Conservation (phyloP, 1,140 invertebrate species). For the Contarinia nasturtii region DNA sequence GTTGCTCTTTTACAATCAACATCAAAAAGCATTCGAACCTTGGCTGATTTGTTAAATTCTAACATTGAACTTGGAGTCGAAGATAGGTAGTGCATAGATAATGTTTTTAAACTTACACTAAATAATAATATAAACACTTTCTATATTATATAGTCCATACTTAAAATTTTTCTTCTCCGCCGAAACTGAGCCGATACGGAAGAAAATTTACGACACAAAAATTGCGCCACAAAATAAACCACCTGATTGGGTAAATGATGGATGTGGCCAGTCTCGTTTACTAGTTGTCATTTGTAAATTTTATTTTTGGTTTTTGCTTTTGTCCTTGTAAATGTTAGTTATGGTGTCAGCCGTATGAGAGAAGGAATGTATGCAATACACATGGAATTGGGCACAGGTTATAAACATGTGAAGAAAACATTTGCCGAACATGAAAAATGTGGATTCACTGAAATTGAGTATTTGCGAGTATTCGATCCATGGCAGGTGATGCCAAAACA, state of each 20-base stretch:
- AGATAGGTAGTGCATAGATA: too few species aligned
- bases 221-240: slow-evolving; percentile 13
- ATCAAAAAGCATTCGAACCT: slow-evolving; percentile 23
- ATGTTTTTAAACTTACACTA: too few species aligned
- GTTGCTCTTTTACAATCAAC: slow-evolving; percentile 28
- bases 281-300: too few species aligned
- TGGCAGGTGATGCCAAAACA: slow-evolving; percentile 33
- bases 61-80: slow-evolving; percentile 17
- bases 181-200: slow-evolving; percentile 7
- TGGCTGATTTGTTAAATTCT: slow-evolving; percentile 22
- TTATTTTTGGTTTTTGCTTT: too few species aligned
- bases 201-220: slow-evolving; percentile 18
- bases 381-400: slow-evolving; percentile 34
- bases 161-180: slow-evolving; percentile 14
- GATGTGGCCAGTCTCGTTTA: slow-evolving; percentile 11
- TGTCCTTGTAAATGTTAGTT: slow-evolving; percentile 12
- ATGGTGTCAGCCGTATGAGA: slow-evolving; percentile 8
- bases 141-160: too few species aligned
- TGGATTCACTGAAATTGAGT: slow-evolving; percentile 37
- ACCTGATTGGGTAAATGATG: slow-evolving; percentile 11
- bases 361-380: slow-evolving; percentile 38
- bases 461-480: slow-evolving; percentile 34
- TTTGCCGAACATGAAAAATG: slow-evolving; percentile 45
- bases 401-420: slow-evolving; percentile 39
- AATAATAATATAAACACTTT: too few species aligned